A percentile compares a stretch with the other conserved stretches of the same genome.
These are phyloP conservation scores for Chymomyza procnemis DNA, from an alignment of 2,888 invertebrate genomes.

Conservation along the genomic window DNA sequence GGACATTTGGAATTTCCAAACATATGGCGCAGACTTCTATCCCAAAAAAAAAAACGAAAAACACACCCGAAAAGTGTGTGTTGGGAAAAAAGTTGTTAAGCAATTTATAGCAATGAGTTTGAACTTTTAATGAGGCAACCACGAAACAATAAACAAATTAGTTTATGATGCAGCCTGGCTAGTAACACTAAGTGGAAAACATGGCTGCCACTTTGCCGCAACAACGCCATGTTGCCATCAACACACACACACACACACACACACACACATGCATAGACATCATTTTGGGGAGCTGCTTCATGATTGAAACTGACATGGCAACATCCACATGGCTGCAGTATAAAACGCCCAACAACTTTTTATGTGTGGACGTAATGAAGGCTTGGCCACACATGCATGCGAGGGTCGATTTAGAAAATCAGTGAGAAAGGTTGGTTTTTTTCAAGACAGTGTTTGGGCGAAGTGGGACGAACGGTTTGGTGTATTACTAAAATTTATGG, in stretches of 20 bases:
- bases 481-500: too few relatives aligned
- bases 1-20: constrained; percentile 12
- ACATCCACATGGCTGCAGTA: constrained; percentile 15
- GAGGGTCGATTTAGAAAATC: too few relatives aligned
- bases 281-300: constrained; percentile 28
- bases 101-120: constrained; percentile 64
- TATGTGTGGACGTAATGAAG: constrained; percentile 10
- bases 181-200: constrained; percentile 7
- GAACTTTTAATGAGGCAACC: constrained; percentile 61
- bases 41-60: background rate
- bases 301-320: constrained; percentile 56
- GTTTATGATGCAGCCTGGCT: constrained; percentile 44
- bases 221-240: constrained; percentile 7
- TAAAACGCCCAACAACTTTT: constrained; percentile 38
- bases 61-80: background rate
- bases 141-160: constrained; percentile 66
- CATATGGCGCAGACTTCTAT: constrained; percentile 33
- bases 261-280: constrained; percentile 13
- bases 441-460: too few relatives aligned
- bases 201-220: constrained; percentile 9
- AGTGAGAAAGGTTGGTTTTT: too few relatives aligned
- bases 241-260: constrained; percentile 3
- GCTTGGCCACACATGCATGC: background rate
- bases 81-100: constrained; percentile 4
- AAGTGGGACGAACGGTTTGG: too few relatives aligned